Conservation (phyloP, 1,140 invertebrate genomes). For the Trinorchestia longiramus region DNA sequence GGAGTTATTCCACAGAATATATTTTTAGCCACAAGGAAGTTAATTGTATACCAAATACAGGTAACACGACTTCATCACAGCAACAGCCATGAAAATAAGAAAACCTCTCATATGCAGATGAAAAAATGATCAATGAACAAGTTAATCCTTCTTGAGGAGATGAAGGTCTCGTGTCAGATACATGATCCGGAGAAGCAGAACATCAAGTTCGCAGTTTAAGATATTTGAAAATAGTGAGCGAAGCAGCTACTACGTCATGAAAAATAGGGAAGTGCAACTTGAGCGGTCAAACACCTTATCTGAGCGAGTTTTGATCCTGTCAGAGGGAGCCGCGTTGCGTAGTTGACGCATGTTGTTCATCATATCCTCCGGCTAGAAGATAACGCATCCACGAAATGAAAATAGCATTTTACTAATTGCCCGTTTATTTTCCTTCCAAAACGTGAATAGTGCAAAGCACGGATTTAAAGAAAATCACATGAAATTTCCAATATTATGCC, state of each 20-base stretch:
- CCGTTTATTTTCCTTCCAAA: background rate
- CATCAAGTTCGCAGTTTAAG: background rate
- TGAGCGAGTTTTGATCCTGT: slow-evolving; percentile 85
- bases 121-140: background rate
- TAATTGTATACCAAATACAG: background rate
- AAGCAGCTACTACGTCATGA: background rate
- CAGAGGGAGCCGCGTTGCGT: slow-evolving; percentile 84
- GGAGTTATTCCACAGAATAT: background rate
- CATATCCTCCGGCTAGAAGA: slow-evolving; percentile 29
- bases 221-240: background rate
- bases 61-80: background rate
- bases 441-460: background rate
- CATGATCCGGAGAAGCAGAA: background rate
- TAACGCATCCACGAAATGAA: background rate
- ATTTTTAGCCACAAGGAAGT: background rate
- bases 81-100: background rate
- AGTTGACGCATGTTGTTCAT: slow-evolving; percentile 78
- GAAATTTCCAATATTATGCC: background rate
- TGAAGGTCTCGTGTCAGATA: background rate
- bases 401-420: background rate
- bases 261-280: background rate
- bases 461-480: background rate
- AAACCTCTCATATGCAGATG: background rate
- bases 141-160: too few species aligned
- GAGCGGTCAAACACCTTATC: slow-evolving; percentile 79